These are phyloP conservation scores for Rugalucina vietnamica DNA, from an alignment of 2,888 invertebrate genomes.

Conservation along the genomic window DNA sequence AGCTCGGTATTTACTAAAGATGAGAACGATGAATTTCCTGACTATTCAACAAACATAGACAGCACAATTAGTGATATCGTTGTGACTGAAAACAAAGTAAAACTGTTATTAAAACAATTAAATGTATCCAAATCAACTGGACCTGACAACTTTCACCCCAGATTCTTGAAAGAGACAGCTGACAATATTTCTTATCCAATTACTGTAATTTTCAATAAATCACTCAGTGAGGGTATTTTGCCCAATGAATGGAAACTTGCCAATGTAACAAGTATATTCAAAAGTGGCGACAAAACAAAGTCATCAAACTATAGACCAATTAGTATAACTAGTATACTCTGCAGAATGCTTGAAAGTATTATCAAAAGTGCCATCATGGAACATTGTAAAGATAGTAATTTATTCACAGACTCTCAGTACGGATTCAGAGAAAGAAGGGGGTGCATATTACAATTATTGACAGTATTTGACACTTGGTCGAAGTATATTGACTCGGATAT, in stretches of 20 bases:
- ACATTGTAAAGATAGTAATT: background rate
- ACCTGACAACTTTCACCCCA: slow-evolving; percentile 6
- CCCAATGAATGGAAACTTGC: background rate
- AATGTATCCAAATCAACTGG: background rate
- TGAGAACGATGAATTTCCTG: background rate
- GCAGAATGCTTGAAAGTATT: background rate
- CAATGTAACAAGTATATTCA: background rate
- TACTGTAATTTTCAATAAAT: background rate
- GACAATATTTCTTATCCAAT: background rate
- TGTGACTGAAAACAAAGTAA: background rate
- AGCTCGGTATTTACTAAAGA: background rate
- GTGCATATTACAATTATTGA: slow-evolving; percentile 11
- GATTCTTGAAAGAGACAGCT: background rate
- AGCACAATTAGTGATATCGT: background rate
- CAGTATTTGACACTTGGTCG: background rate
- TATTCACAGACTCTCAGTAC: background rate
- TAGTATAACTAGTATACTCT: background rate
- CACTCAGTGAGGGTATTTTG: background rate
- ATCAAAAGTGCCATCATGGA: background rate
- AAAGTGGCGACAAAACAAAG: background rate
- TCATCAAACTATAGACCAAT: background rate
- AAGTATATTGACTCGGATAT: background rate
- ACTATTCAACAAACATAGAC: background rate
- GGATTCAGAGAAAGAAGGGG: slow-evolving; percentile 9
- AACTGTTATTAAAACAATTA: background rate